phyloP scores from a whole-genome alignment of 2,888 invertebrate genomes.

The Pollenia labialis region DNA sequence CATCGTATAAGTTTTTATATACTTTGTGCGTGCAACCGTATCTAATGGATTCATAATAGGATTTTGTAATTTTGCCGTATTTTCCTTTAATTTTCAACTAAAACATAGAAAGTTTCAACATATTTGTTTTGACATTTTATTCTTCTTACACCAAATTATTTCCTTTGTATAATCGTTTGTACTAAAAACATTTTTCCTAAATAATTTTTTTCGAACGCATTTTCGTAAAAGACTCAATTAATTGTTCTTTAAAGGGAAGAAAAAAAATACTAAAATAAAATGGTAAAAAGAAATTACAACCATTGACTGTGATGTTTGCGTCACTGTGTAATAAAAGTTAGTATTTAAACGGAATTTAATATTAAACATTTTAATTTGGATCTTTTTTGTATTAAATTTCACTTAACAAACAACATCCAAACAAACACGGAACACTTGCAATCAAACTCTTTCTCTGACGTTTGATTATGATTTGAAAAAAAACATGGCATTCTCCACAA shows the following conservation, averaged over 20 bases:
- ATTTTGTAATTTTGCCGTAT: constrained; percentile 78
- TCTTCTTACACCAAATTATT: not conserved
- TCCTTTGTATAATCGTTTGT: not conserved
- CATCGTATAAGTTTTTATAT: constrained; percentile 58
- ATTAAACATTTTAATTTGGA: constrained; percentile 42
- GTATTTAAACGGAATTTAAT: constrained; percentile 34
- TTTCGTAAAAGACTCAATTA: constrained; percentile 41
- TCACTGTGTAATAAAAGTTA: constrained; percentile 46
- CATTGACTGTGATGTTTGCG: constrained; percentile 27
- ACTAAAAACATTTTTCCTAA: constrained; percentile 21
- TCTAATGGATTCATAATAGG: constrained; percentile 82
- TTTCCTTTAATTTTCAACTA: constrained; percentile 54
- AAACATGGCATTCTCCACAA: too few species aligned
- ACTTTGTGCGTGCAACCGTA: constrained; percentile 77
- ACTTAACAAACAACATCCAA: not conserved
- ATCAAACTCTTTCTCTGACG: too few species aligned
- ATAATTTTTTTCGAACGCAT: not conserved
- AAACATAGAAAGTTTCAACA: constrained; percentile 38
- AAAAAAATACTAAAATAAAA: constrained; percentile 13
- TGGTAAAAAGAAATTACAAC: constrained; percentile 42
- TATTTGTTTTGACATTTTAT: constrained; percentile 56
- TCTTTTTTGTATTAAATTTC: too few species aligned
- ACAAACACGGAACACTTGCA: too few species aligned
- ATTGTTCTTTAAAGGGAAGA: constrained; percentile 40
- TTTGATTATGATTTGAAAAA: too few species aligned